Base-by-base conservation (phyloP, 64 coral and sea anemone species). In the Astreopora myriophthalma region DNA sequence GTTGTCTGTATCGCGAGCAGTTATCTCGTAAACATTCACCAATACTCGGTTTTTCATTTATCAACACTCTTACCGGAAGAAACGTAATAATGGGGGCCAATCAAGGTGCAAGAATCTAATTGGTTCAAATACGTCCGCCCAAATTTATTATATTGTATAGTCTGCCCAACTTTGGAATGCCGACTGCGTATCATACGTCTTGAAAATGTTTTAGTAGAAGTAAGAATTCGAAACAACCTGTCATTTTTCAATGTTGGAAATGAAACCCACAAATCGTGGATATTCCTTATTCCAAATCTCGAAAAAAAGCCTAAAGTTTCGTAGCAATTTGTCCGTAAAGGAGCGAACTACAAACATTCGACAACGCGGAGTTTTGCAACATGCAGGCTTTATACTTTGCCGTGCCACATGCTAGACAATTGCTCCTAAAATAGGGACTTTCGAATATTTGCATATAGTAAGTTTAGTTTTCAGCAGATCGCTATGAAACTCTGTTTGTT, bases 41-140 rank as follows among this genome's bases (percentile, higher is more conserved):
- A 83, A 36, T 34, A 34, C 79, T 12, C 79, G 52, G 57, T 28
- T 83, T 64, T 83, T 12, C 57, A 52, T 81, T 58, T 83, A 63
- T 83, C 79, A 83, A 63, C 79, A 63, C 52, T n/a, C 20, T 81
- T 25, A 39, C 79, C 79, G 79, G 57, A 83, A 63, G 57, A 36
- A 73, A 32, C 3, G 16, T 5, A 73, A 38, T 36, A 36, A 25
- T 20, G 12, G 2, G 10, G 79, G 30, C 79, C 79, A 83, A 83
- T 83, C 79, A 83, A 55, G n/a, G 1, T 63, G 31, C 2, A 63
- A 63, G 79, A 62, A 62, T 64, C 34, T 34, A 83, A 63, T 64
- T 83, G 79, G 32, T 63, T 83, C 33, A 64, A 57, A 37, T 32
- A 63, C 17, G 34, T 83, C 79, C 79, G 79, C 79, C 57, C 58